phyloP scores from a whole-genome alignment of 2,113 vertebrate species.

The Tupaia chinensis region DNA sequence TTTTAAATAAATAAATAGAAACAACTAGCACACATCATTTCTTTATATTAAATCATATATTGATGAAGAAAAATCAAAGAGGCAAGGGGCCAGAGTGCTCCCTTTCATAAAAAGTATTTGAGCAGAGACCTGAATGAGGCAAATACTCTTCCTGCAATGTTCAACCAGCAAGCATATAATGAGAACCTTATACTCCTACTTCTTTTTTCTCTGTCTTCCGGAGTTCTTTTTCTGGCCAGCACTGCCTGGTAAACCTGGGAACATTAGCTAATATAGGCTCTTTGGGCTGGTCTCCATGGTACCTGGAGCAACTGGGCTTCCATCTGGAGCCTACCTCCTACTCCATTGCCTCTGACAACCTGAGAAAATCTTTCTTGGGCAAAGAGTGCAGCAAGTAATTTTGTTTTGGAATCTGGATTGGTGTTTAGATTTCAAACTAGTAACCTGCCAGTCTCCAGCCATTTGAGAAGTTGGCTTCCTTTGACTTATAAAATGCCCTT shows the following conservation, averaged over 20 bases:
- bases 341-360: conserved; percentile 47
- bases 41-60: background rate
- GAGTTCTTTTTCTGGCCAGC: background rate
- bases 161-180: background rate
- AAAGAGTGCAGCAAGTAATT: conserved; percentile 59
- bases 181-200: background rate
- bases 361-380: conserved; percentile 36
- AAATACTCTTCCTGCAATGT: background rate
- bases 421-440: conserved; percentile 77
- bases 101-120: background rate
- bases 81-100: background rate
- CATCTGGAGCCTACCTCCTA: background rate
- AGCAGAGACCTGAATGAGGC: background rate
- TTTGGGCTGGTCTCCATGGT: background rate
- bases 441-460: conserved; percentile 67
- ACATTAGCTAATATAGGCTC: background rate
- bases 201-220: background rate
- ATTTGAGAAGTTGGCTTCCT: conserved; percentile 81
- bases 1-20: background rate
- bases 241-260: background rate
- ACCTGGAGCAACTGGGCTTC: background rate
- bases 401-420: conserved; percentile 69
- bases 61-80: background rate
- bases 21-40: background rate
- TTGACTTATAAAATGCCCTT: conserved; percentile 79